These are phyloP conservation scores for human DNA, from an alignment of 2,113 vertebrate genomes.

Conservation along the genomic window DNA sequence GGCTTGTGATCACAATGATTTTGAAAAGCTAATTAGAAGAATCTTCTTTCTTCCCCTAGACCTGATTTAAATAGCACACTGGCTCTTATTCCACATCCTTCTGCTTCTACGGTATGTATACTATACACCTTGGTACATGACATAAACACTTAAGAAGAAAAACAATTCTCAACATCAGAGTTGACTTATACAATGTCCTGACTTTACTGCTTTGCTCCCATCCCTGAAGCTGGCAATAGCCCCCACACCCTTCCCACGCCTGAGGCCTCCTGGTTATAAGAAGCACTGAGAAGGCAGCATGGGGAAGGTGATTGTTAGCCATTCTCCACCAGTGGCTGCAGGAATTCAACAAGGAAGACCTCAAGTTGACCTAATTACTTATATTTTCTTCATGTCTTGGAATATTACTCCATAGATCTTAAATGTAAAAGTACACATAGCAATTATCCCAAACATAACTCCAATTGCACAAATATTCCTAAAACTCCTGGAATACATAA, in stretches of 20 bases:
- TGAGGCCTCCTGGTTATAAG: neutral
- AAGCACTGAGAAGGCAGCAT: neutral
- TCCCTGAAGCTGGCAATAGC: neutral
- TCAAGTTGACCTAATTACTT: neutral
- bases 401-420: slow-evolving; percentile 15
- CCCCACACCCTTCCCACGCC: neutral
- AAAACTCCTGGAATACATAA: neutral
- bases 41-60: neutral
- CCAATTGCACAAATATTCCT: neutral
- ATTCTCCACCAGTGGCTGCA: neutral
- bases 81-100: neutral
- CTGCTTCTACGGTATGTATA: neutral
- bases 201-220: neutral
- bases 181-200: neutral
- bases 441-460: neutral
- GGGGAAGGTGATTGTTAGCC: neutral
- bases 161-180: slow-evolving; percentile 21
- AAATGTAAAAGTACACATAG: neutral
- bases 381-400: neutral
- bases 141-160: slow-evolving; percentile 11
- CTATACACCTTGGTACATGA: neutral
- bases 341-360: neutral
- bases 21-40: slow-evolving; percentile 65
- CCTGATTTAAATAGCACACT: slow-evolving; percentile 13
- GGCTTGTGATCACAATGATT: slow-evolving; percentile 51